Percentiles rank a stretch among this genome's conserved stretches.
phyloP scores from a whole-genome alignment of 2,888 invertebrate species.

The Prionchulus punctatus region DNA sequence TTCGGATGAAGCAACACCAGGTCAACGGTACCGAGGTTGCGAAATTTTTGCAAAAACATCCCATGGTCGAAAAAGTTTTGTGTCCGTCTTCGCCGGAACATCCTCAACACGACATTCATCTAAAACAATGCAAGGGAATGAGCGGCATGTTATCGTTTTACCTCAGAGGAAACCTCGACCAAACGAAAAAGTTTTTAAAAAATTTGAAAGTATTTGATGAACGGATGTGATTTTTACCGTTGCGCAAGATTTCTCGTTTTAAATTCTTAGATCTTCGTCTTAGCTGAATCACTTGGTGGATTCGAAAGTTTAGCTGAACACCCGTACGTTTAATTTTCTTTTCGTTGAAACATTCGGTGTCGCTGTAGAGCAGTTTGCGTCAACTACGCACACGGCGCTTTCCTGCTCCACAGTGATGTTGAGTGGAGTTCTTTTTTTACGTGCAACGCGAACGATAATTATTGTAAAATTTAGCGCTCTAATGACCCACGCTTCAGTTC shows the following conservation, averaged over 20 bases:
- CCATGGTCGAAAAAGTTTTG: conserved; percentile 55
- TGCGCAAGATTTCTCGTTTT: not conserved
- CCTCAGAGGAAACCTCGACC: conserved; percentile 55
- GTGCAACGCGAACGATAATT: not conserved
- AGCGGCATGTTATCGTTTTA: conserved; percentile 83
- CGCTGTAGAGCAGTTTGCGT: no score
- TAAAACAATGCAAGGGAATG: conserved; percentile 64
- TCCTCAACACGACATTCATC: conserved; percentile 62
- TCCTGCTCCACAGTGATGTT: no score
- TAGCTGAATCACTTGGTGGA: conserved; percentile 88
- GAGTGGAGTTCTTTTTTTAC: not conserved
- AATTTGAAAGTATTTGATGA: conserved; percentile 42
- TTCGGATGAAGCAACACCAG: conserved; percentile 78
- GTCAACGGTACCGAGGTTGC: conserved; percentile 60
- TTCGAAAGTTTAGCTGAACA: conserved; percentile 84
- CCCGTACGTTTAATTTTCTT: conserved; percentile 40
- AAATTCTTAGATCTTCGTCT: conserved; percentile 46
- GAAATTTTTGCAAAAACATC: conserved; percentile 60
- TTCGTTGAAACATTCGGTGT: not conserved
- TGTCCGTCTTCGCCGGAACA: conserved; percentile 73
- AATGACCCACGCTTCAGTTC: conserved; percentile 90
- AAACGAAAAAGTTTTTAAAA: conserved; percentile 56
- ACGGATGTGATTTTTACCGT: not conserved
- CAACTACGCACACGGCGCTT: no score
- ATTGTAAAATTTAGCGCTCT: conserved; percentile 42